Evolutionary conservation across 2,113 vertebrate species (phyloP).

Genomic region (Oxyruncus cristatus): DNA sequence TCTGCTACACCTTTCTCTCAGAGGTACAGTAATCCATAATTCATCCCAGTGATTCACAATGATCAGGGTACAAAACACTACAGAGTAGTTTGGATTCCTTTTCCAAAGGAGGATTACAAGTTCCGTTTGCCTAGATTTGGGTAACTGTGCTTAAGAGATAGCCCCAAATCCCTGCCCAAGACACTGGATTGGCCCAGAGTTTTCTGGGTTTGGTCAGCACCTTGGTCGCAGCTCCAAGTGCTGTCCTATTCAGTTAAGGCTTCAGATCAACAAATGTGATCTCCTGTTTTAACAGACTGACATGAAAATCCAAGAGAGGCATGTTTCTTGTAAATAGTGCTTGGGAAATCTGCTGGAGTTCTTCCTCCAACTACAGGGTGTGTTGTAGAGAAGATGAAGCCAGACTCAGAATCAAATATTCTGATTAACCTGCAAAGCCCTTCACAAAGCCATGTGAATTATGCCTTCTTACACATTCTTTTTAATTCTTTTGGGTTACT

Average conservation of each 20-base stretch:
- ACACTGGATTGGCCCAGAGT: neutral
- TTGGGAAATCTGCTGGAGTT: neutral
- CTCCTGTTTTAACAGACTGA: neutral
- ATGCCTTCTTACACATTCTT: neutral
- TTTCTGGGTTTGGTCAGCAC: neutral
- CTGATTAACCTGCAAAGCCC: neutral
- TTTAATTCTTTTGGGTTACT: neutral
- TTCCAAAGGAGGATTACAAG: neutral
- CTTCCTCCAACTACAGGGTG: neutral
- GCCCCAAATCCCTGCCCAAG: neutral
- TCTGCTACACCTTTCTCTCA: neutral
- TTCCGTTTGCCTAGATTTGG: neutral
- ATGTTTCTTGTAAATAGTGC: accelerated
- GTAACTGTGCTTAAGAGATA: neutral
- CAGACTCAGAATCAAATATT: neutral
- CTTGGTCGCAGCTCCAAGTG: neutral
- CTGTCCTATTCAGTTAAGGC: neutral
- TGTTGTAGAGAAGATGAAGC: neutral
- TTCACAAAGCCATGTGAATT: neutral
- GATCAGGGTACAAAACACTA: neutral
- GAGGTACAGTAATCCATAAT: neutral
- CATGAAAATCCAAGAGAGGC: neutral
- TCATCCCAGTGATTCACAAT: neutral
- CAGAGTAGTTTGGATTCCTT: neutral
- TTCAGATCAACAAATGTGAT: neutral